These are phyloP conservation scores for Campoplex nolae DNA, from an alignment of 2,888 invertebrate genomes.

Conservation along the genomic window DNA sequence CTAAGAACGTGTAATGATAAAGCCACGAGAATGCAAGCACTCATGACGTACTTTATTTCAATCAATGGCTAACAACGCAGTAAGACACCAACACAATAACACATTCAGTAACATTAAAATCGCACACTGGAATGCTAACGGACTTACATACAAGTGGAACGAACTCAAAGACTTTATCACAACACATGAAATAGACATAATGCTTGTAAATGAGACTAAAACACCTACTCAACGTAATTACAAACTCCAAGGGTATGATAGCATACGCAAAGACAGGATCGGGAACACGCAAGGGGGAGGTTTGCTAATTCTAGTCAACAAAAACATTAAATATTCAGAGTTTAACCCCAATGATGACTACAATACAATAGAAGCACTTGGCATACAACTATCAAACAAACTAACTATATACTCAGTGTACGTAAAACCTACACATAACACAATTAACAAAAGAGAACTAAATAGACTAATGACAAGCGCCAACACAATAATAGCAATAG, in stretches of 20 bases:
- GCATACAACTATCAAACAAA: constrained; percentile 8
- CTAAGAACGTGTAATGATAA: neutral
- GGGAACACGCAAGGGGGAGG: constrained; percentile 19
- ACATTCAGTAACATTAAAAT: neutral
- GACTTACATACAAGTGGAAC: neutral
- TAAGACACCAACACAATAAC: neutral
- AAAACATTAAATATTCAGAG: constrained; percentile 14
- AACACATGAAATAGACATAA: constrained; percentile 16
- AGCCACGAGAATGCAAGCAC: constrained; percentile 1
- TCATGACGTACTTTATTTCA: neutral
- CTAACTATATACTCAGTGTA: constrained; percentile 2
- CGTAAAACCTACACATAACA: constrained; percentile 43
- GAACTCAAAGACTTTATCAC: constrained; percentile 29
- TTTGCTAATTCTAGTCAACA: constrained; percentile 16
- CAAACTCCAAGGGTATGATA: constrained; percentile 3
- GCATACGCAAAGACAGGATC: constrained; percentile 27
- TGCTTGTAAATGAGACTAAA: constrained; percentile 32
- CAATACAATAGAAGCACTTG: neutral
- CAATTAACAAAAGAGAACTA: neutral
- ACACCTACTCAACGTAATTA: neutral
- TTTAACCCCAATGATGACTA: neutral
- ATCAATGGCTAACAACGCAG: neutral
- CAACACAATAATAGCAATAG: no score
- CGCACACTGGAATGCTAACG: constrained; percentile 49
- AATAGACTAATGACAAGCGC: constrained; percentile 7